A percentile compares a stretch with the other conserved stretches of the same genome.
Conservation (phyloP, 1,140 invertebrate genomes). For the Temnothorax curvispinosus region DNA sequence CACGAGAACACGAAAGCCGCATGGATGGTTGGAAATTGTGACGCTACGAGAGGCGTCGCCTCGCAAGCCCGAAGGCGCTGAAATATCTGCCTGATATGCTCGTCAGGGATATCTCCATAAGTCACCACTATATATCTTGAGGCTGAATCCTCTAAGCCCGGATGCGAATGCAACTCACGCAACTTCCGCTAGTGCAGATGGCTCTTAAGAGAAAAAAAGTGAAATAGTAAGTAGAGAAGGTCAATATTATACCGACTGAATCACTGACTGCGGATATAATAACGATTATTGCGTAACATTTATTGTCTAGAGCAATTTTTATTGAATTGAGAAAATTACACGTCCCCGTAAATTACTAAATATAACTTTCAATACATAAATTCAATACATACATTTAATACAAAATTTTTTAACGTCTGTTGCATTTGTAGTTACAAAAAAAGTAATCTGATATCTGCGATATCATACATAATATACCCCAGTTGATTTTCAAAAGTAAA, state of each 20-base stretch:
- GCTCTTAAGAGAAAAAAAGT: neutral
- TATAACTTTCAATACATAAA: neutral
- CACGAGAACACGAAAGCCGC: conserved; percentile 5
- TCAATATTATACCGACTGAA: conserved; percentile 19
- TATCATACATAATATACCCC: neutral
- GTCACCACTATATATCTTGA: conserved; percentile 17
- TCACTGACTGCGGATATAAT: neutral
- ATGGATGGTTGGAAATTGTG: conserved; percentile 39
- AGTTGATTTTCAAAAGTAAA: neutral
- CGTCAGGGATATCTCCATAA: conserved; percentile 31
- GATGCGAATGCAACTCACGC: conserved; percentile 13
- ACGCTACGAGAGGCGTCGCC: neutral
- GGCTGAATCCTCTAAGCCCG: neutral
- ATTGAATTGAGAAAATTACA: neutral
- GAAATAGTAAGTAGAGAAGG: neutral
- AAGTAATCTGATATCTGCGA: neutral
- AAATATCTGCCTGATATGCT: conserved; percentile 45
- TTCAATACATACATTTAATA: neutral
- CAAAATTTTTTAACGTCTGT: neutral
- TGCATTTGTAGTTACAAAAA: neutral
- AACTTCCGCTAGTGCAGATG: neutral
- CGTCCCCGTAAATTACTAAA: neutral
- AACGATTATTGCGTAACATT: neutral
- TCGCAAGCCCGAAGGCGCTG: conserved; percentile 6
- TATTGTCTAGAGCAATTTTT: neutral